Percentiles rank a stretch among this genome's conserved stretches.
These are phyloP conservation scores for Corythornis leucogaster DNA, from an alignment of 2,797 vertebrate genomes.

Conservation along the genomic window DNA sequence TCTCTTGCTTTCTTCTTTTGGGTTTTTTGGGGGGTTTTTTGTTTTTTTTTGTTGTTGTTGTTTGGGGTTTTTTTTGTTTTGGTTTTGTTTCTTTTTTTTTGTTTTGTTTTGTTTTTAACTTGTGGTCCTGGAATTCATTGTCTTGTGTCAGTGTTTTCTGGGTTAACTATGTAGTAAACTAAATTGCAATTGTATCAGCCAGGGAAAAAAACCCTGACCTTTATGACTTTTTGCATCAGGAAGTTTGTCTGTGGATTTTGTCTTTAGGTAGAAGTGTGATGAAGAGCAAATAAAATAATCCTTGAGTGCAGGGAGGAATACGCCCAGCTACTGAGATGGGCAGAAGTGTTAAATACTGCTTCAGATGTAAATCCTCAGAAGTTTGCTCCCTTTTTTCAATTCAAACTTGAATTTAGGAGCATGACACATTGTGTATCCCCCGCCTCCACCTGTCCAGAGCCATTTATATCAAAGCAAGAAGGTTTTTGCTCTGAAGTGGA, in stretches of 20 bases:
- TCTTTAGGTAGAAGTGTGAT: neutral
- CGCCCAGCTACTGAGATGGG: neutral
- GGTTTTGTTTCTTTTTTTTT: too few relatives aligned
- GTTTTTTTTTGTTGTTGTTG: too few relatives aligned
- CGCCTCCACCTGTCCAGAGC: neutral
- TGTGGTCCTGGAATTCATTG: neutral
- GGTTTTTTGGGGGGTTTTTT: neutral
- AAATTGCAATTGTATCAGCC: neutral
- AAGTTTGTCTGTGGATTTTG: neutral
- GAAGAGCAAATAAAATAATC: neutral
- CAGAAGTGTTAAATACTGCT: neutral
- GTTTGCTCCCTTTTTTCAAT: slow-evolving; percentile 13
- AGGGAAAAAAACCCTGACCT: rapidly evolving
- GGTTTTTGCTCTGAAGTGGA: slow-evolving; percentile 12
- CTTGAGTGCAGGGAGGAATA: neutral
- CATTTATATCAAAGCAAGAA: slow-evolving; percentile 36
- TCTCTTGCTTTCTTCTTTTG: neutral
- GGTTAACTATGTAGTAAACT: neutral
- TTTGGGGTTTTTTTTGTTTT: neutral
- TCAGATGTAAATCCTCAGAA: neutral
- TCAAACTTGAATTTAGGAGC: neutral
- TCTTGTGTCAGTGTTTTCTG: neutral
- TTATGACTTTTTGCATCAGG: neutral
- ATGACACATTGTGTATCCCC: neutral
- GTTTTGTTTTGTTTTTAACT: neutral